Percentiles rank a stretch among this genome's conserved stretches.
Conservation (phyloP, 2,888 invertebrate genomes). For the Itoplectis maculator region DNA sequence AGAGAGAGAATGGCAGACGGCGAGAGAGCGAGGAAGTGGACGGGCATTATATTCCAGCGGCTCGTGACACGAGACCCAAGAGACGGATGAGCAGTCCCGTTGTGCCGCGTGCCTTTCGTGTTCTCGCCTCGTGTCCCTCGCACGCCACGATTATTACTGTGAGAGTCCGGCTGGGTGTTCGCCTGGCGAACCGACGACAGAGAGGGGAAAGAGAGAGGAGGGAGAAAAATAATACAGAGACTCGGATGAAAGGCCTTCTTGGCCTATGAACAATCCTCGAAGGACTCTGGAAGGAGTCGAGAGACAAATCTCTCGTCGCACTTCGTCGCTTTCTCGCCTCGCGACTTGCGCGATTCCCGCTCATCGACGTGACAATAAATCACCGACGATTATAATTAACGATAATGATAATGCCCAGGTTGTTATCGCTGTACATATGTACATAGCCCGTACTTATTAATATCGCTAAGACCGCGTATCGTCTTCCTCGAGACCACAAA, state of each 20-base stretch:
- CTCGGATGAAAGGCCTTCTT: conserved; percentile 54
- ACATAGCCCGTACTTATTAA: conserved; percentile 85
- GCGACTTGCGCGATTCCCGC: conserved; percentile 28
- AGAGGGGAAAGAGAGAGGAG: no score
- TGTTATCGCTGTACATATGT: conserved; percentile 84
- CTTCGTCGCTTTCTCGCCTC: conserved; percentile 34
- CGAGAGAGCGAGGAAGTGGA: conserved; percentile 56
- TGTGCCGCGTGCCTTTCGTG: conserved; percentile 66
- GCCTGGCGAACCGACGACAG: no score
- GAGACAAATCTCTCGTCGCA: no score
- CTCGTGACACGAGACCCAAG: conserved; percentile 62
- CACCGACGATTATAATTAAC: conserved; percentile 77
- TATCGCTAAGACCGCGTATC: conserved; percentile 79
- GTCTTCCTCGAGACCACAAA: conserved; percentile 66
- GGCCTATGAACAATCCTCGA: conserved; percentile 48
- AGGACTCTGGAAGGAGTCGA: no score
- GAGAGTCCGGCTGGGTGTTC: conserved; percentile 14
- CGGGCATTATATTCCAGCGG: conserved; percentile 57
- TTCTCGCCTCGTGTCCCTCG: conserved; percentile 46
- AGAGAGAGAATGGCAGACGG: conserved; percentile 45
- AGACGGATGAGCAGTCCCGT: conserved; percentile 66
- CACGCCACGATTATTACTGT: conserved; percentile 33
- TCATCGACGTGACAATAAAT: conserved; percentile 74
- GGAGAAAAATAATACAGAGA: conserved; percentile 34
- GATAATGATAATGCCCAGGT: conserved; percentile 77